Evolutionary conservation across 2,888 invertebrate species (phyloP).

Genomic region (Scaeva pyrastri): DNA sequence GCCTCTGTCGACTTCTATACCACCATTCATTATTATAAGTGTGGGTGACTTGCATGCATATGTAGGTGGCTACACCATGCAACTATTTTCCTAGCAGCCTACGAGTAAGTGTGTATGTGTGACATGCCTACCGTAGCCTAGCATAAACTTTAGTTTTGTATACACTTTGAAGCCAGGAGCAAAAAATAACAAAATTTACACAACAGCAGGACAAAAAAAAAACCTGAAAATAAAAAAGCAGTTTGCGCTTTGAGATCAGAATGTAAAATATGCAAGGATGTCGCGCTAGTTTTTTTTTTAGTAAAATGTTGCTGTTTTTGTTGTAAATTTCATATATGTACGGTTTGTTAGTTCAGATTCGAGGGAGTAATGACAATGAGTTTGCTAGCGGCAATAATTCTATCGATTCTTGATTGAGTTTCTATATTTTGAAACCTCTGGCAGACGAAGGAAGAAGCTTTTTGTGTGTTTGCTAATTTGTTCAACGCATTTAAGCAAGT

Average conservation of each 20-base stretch:
- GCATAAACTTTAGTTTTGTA: conserved; percentile 69
- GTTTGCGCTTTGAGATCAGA: conserved; percentile 67
- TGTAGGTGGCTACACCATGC: neutral
- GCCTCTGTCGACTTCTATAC: conserved; percentile 57
- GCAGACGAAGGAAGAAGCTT: neutral
- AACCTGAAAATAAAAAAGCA: conserved; percentile 36
- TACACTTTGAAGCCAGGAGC: conserved; percentile 53
- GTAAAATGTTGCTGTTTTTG: conserved; percentile 31
- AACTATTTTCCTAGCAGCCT: conserved; percentile 22
- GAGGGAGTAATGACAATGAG: conserved; percentile 65
- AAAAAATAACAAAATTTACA: conserved; percentile 29
- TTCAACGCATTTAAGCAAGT: conserved; percentile 32
- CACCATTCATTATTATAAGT: conserved; percentile 45
- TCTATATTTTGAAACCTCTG: conserved; percentile 28
- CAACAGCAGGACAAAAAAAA: conserved; percentile 25
- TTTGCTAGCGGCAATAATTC: conserved; percentile 59
- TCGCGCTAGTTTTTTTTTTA: conserved; percentile 43
- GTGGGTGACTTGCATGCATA: conserved; percentile 23
- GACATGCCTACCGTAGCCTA: conserved; percentile 61
- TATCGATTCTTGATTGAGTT: conserved; percentile 67
- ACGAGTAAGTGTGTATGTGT: conserved; percentile 13
- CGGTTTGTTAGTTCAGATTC: conserved; percentile 38
- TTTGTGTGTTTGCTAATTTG: conserved; percentile 46
- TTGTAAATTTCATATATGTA: conserved; percentile 18
- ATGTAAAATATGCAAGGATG: conserved; percentile 70